These are phyloP conservation scores for Ceryle rudis DNA, from an alignment of 2,797 vertebrate genomes.

Conservation along the genomic window DNA sequence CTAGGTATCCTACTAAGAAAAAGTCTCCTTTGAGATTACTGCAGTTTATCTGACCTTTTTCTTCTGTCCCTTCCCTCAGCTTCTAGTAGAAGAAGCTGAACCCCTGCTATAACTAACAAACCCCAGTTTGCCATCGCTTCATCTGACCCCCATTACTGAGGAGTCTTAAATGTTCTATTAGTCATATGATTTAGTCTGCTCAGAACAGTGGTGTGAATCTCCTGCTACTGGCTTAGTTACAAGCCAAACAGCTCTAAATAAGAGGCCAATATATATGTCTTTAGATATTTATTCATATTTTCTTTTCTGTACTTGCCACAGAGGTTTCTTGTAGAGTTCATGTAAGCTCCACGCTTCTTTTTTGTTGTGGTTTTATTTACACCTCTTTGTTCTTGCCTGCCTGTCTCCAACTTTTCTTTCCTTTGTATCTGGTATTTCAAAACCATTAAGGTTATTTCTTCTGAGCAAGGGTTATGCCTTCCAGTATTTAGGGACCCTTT, in stretches of 20 bases:
- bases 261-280: background rate
- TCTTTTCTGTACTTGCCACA: background rate
- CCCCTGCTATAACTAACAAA: background rate
- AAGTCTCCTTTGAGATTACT: background rate
- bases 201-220: background rate
- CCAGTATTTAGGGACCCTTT: background rate
- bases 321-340: background rate
- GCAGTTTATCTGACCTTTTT: background rate
- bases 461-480: background rate
- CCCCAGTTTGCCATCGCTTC: background rate
- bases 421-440: background rate
- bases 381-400: background rate
- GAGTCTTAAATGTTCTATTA: background rate
- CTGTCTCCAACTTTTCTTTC: background rate
- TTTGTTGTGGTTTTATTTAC: background rate
- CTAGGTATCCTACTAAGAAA: background rate
- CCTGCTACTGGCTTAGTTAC: background rate
- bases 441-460: background rate
- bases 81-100: background rate
- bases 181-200: constrained; percentile 20
- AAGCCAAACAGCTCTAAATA: background rate
- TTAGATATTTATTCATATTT: background rate
- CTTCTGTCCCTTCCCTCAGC: background rate
- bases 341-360: background rate
- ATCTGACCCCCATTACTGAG: background rate